Percentiles rank a stretch among this genome's conserved stretches.
Conservation (phyloP, 2,113 vertebrate genomes). For the Passer montanus region DNA sequence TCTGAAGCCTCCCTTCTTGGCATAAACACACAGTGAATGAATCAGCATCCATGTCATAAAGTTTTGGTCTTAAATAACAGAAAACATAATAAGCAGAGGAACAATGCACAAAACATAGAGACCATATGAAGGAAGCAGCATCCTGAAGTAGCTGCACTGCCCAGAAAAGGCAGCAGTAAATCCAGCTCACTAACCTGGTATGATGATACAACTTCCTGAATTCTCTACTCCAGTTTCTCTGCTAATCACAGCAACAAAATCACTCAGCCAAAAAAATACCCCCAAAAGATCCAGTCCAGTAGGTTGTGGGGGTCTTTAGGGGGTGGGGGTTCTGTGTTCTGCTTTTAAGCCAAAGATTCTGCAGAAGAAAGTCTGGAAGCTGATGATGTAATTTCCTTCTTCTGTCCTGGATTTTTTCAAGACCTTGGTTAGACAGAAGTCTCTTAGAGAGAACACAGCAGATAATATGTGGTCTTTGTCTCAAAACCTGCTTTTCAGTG, state of each 20-base stretch:
- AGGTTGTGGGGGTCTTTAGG: not conserved
- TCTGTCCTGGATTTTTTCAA: not conserved
- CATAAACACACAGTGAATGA: conserved; percentile 5
- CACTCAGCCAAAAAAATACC: not conserved
- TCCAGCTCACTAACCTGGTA: not conserved
- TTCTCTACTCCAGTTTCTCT: not conserved
- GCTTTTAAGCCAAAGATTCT: not conserved
- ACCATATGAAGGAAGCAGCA: not conserved
- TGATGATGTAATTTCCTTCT: not conserved
- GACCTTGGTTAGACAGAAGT: not conserved
- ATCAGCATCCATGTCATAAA: not conserved
- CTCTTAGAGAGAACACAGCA: not conserved
- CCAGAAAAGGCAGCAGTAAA: not conserved
- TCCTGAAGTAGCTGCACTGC: not conserved
- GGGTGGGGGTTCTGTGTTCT: not conserved
- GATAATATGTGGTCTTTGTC: not conserved
- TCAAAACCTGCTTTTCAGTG: conserved; percentile 18
- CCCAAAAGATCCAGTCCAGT: not conserved
- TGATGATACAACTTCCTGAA: not conserved
- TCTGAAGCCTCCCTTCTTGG: conserved; percentile 1
- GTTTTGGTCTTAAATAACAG: not conserved
- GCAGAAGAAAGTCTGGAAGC: not conserved
- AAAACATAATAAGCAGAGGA: not conserved
- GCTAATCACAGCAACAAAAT: not conserved
- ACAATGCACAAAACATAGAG: not conserved